Evolutionary conservation across 2,888 invertebrate genomes (phyloP).

Genomic region (Chymomyza procnemis): DNA sequence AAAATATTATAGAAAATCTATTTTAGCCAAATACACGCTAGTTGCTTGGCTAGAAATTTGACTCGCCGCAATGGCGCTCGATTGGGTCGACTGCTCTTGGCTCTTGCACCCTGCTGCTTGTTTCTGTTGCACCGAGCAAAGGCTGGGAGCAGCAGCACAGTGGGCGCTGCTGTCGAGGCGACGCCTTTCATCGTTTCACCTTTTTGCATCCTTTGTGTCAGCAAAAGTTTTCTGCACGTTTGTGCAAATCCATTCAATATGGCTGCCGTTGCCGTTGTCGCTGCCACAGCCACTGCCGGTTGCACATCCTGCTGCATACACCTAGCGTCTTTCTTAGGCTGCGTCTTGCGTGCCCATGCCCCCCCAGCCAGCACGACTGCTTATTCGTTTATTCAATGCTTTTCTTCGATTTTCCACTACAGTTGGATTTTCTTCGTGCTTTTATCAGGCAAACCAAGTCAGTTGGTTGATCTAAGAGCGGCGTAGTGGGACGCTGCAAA

Average conservation of each 20-base stretch:
- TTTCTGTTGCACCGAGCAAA: conserved; percentile 17
- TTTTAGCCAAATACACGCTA: conserved; percentile 47
- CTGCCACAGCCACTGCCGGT: neutral
- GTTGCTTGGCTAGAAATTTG: neutral
- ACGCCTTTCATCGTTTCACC: conserved; percentile 40
- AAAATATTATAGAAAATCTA: conserved; percentile 54
- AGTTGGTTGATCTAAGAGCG: neutral
- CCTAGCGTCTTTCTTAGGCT: conserved; percentile 48
- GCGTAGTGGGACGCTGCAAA: conserved; percentile 29
- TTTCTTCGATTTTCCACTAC: conserved; percentile 71
- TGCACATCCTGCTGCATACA: conserved; percentile 18
- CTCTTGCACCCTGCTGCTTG: conserved; percentile 13
- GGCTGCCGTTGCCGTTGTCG: conserved; percentile 50
- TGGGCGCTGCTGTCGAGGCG: neutral
- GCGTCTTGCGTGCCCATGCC: conserved; percentile 27
- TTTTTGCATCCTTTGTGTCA: conserved; percentile 71
- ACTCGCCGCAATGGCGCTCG: neutral
- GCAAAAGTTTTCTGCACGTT: conserved; percentile 71
- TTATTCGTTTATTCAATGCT: conserved; percentile 72
- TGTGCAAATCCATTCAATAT: conserved; percentile 72
- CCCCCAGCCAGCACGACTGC: conserved; percentile 23
- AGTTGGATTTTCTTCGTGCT: conserved; percentile 61
- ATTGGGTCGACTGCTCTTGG: conserved; percentile 27
- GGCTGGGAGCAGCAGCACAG: no score
- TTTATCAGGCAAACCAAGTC: conserved; percentile 49